Evolutionary conservation across 2,888 invertebrate genomes (phyloP), one percentile per base, ranked within the genome.

Genomic region (Phymatocera aterrima): DNA sequence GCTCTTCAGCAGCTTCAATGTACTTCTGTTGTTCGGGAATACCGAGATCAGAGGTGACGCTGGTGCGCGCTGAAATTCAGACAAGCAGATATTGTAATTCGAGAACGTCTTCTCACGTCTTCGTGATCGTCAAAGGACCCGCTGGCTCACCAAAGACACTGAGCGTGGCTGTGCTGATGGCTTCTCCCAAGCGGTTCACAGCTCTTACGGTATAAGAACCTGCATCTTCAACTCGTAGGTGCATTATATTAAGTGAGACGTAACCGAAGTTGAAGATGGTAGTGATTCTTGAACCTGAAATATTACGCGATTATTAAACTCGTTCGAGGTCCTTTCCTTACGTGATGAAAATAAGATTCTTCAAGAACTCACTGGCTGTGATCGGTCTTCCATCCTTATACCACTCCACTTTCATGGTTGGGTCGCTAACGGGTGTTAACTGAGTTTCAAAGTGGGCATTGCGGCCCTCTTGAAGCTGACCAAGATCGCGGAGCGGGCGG

Each of bases 211-310:
- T 97, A 88, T 98, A 98, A 91, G 96, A 95, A 92, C 98, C 98
- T 89, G 97, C 95, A 95, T 99, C 99, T 95, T 99, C 99, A 93
- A 96, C 95, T 93, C 98, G 96, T 94, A 98, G 96, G 95, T 98
- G 98, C 95, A 98, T 94, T 92, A 99, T 98, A 93, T 98, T 98
- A 89, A 99, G 95, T 92, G 98, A 97, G 93, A 98, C 98, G 94
- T 98, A 98, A 91, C 98, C 98, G 94, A 99, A 98, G 95, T 98
- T 99, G 94, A 97, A 97, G 93, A 97, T 97, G 91, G 98, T 97
- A 91, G 97, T 97, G 92, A 98, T 98, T 92, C 98, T 95, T 91
- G 98, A 98, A 92, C 92, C 92, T 92, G 80, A 31, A 81, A 51
- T 8, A 65, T 68, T 48, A 18, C 15, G 28, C 28, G 21, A 78